phyloP scores from a whole-genome alignment of 2,797 vertebrate species.

The Amblyopsis hoosieri region DNA sequence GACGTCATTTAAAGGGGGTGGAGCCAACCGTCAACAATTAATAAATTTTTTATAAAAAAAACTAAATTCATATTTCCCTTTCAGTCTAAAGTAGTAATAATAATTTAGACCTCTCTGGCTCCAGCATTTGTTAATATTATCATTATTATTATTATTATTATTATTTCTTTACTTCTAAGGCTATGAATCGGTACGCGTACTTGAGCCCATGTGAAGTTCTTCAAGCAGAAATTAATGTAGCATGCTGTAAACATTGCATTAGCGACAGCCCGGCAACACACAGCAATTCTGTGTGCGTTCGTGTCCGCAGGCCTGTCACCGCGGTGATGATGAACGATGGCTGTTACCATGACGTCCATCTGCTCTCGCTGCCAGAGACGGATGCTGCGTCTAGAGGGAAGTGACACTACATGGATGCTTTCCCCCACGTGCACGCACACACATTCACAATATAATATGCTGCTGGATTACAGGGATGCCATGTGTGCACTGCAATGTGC shows the following conservation, averaged over 20 bases:
- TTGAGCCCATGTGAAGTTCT: not conserved
- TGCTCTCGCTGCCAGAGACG: constrained; percentile 65
- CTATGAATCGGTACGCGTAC: too few species aligned
- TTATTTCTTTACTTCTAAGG: not conserved
- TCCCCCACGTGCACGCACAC: constrained; percentile 33
- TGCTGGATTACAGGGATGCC: too few species aligned
- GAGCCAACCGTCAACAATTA: too few species aligned
- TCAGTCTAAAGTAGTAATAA: too few species aligned
- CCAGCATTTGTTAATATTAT: too few species aligned
- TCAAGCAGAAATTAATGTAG: constrained; percentile 59
- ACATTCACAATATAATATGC: not conserved
- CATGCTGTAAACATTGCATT: constrained; percentile 46
- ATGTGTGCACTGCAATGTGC: not conserved
- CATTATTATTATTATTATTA: too few species aligned
- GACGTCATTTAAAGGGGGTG: too few species aligned
- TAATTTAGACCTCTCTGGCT: too few species aligned
- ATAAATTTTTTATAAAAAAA: too few species aligned
- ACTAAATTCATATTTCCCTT: too few species aligned
- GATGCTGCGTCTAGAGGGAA: constrained; percentile 61
- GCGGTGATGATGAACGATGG: constrained; percentile 68
- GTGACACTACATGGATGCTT: constrained; percentile 64
- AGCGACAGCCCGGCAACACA: constrained; percentile 48
- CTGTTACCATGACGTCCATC: constrained; percentile 69
- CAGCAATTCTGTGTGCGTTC: constrained; percentile 23
- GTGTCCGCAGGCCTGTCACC: constrained; percentile 48